phyloP scores from a whole-genome alignment of 2,113 vertebrate genomes.

The Monopterus albus region DNA sequence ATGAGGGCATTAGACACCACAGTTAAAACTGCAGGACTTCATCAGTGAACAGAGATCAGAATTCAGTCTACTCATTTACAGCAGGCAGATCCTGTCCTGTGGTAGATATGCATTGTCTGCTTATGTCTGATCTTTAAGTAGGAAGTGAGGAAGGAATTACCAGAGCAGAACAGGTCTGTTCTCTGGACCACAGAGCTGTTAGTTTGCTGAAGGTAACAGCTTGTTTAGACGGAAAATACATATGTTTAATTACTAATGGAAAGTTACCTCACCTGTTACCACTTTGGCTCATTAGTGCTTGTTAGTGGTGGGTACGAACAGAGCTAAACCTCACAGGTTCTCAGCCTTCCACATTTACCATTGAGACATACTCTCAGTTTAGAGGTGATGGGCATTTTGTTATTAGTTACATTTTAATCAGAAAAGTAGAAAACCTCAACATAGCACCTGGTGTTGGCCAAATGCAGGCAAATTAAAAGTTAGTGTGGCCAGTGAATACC shows the following conservation, averaged over 20 bases:
- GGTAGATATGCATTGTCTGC: constrained; percentile 26
- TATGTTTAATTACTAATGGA: too few relatives aligned
- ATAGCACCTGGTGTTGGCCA: background rate
- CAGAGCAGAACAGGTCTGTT: constrained; percentile 13
- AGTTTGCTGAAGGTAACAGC: background rate
- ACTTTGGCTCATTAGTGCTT: background rate
- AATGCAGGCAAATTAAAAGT: too few relatives aligned
- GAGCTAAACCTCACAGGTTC: background rate
- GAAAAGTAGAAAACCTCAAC: background rate
- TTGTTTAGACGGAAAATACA: background rate
- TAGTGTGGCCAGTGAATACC: too few relatives aligned
- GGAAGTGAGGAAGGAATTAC: constrained; percentile 20
- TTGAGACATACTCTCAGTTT: too few relatives aligned
- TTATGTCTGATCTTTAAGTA: constrained; percentile 33
- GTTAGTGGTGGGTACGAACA: background rate
- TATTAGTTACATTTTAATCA: background rate
- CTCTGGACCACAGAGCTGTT: constrained; percentile 15
- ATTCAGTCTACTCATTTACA: constrained; percentile 36
- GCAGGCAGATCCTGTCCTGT: constrained; percentile 20
- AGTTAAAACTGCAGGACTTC: constrained; percentile 56
- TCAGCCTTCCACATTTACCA: too few relatives aligned
- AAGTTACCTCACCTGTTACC: constrained; percentile 2
- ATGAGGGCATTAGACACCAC: constrained; percentile 64
- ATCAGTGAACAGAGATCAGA: constrained; percentile 20
- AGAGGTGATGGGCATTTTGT: background rate